These are phyloP conservation scores for Coregonus suidteri DNA, from an alignment of 2,797 vertebrate species.

Conservation along the genomic window DNA sequence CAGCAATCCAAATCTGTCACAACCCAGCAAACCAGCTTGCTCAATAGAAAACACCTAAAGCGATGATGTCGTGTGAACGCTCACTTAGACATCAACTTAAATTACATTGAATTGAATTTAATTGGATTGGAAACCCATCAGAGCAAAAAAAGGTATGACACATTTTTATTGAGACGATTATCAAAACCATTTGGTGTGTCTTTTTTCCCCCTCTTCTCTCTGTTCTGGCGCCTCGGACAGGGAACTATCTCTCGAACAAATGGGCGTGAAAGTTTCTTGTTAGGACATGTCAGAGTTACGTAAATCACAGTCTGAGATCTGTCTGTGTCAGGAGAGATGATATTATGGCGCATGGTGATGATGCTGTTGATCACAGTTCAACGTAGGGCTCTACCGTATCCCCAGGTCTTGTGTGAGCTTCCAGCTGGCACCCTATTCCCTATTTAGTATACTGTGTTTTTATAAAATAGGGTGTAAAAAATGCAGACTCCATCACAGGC, in stretches of 20 bases:
- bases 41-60: not conserved
- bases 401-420: too few relatives aligned
- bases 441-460: too few relatives aligned
- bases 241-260: not conserved
- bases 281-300: slow-evolving; percentile 25
- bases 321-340: too few relatives aligned
- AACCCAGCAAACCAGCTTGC: not conserved
- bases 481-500: too few relatives aligned
- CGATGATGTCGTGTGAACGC: not conserved
- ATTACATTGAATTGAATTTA: not conserved
- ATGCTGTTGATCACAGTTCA: too few relatives aligned
- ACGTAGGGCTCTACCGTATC: too few relatives aligned
- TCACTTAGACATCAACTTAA: not conserved
- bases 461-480: too few relatives aligned
- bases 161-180: not conserved
- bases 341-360: too few relatives aligned
- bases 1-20: not conserved
- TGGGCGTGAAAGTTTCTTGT: slow-evolving; percentile 13
- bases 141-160: not conserved
- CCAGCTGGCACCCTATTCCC: not conserved
- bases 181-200: not conserved
- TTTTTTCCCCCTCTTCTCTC: not conserved
- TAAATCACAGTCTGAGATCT: slow-evolving; percentile 16
- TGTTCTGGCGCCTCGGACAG: not conserved
- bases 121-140: not conserved